Conservation (phyloP, 1,140 invertebrate genomes). For the Lepidurus arcticus region DNA sequence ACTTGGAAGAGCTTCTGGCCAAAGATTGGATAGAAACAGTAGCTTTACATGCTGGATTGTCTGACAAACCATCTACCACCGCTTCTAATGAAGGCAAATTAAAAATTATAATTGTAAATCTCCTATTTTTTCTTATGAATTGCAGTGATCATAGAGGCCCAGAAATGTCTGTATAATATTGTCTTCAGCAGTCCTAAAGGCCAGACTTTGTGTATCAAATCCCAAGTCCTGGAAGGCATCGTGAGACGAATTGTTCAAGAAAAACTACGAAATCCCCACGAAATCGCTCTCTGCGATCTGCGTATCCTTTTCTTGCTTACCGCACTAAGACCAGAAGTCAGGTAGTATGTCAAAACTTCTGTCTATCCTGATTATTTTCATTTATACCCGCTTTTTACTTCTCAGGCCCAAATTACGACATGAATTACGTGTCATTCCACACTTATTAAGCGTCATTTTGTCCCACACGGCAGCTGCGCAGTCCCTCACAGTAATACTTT, state of each 20-base stretch:
- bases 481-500: neutral
- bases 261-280: constrained; percentile 53
- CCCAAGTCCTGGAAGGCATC: constrained; percentile 64
- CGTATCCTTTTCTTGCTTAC: constrained; percentile 82
- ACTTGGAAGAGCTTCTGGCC: constrained; percentile 62
- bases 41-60: constrained; percentile 57
- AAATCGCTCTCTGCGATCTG: constrained; percentile 80
- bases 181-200: constrained; percentile 71
- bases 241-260: constrained; percentile 64
- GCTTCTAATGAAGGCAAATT: constrained; percentile 8
- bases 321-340: constrained; percentile 63
- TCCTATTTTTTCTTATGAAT: constrained; percentile 42
- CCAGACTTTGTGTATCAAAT: constrained; percentile 61
- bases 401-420: constrained; percentile 25
- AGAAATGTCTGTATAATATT: constrained; percentile 85
- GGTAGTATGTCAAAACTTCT: constrained; percentile 42
- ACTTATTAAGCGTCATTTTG: neutral
- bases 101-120: constrained; percentile 33
- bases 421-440: constrained; percentile 29
- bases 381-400: neutral
- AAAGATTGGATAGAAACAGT: constrained; percentile 59
- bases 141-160: constrained; percentile 64
- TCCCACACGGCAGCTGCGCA: neutral
- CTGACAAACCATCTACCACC: neutral
- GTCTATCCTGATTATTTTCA: neutral